A percentile compares a stretch with the other conserved stretches of the same genome.
Conservation (phyloP, 2,113 vertebrate genomes). For the Xenus cinereus region DNA sequence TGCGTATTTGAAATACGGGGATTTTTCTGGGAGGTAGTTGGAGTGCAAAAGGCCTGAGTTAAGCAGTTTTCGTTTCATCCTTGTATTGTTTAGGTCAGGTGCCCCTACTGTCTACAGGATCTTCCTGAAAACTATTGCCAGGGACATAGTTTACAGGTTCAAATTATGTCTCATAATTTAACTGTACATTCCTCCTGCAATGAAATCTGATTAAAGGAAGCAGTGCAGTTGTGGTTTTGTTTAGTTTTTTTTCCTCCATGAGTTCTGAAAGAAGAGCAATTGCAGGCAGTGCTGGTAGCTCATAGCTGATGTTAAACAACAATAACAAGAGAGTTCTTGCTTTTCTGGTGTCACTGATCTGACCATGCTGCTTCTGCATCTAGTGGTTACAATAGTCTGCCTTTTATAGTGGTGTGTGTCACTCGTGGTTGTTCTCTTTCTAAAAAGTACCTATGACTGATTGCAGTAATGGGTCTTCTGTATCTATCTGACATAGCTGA, state of each 20-base stretch:
- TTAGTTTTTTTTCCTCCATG: not conserved
- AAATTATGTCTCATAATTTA: not conserved
- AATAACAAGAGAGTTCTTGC: not conserved
- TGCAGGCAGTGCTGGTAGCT: not conserved
- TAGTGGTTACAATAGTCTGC: not conserved
- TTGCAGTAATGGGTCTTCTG: not conserved
- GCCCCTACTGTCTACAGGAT: not conserved
- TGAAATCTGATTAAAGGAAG: not conserved
- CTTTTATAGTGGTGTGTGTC: not conserved
- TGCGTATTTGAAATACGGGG: not conserved
- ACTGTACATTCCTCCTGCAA: not conserved
- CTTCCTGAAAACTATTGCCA: not conserved
- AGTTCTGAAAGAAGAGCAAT: not conserved
- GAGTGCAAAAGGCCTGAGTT: not conserved
- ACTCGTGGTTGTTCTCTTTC: not conserved
- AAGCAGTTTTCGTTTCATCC: not conserved
- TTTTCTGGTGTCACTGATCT: not conserved
- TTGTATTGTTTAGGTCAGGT: not conserved
- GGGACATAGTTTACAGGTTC: not conserved
- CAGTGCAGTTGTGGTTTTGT: not conserved
- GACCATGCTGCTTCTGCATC: not conserved
- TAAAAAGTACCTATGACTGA: not conserved
- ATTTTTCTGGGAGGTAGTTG: not conserved
- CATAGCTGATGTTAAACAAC: not conserved
- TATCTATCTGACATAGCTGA: not conserved